Evolutionary conservation across 2,797 vertebrate genomes (phyloP).

Genomic region (Xenentodon cancila): DNA sequence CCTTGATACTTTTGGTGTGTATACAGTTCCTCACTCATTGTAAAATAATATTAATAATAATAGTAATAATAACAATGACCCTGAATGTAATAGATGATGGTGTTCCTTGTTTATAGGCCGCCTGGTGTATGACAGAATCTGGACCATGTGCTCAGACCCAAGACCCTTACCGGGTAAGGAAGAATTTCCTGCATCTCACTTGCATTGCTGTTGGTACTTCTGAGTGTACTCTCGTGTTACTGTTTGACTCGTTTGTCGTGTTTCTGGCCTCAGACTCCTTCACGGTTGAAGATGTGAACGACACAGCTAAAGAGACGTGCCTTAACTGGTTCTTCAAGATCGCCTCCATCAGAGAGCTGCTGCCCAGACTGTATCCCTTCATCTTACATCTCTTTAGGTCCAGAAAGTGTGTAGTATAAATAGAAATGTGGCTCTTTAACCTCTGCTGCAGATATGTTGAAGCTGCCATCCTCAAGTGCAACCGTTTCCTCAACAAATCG

Average conservation of each 20-base stretch:
- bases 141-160: conserved; percentile 91
- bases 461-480: conserved; percentile 96
- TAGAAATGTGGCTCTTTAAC: conserved; percentile 77
- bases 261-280: conserved; percentile 84
- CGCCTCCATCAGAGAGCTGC: conserved; percentile 96
- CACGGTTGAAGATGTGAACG: conserved; percentile 90
- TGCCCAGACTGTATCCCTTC: conserved; percentile 96
- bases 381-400: no score
- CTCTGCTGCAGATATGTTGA: conserved; percentile 89
- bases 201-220: background rate
- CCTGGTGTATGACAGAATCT: conserved; percentile 96
- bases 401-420: no score
- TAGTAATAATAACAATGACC: no score
- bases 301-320: conserved; percentile 97
- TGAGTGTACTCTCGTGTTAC: background rate
- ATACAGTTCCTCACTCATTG: background rate
- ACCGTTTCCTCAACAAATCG: conserved; percentile 91
- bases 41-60: background rate
- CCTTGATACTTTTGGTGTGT: conserved; percentile 96
- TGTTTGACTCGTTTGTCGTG: fast-evolving
- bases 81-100: background rate
- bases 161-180: conserved; percentile 82
- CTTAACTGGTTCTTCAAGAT: conserved; percentile 99
- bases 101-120: conserved; percentile 80
- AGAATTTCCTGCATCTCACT: no score